phyloP scores from a whole-genome alignment of 1,140 invertebrate genomes.

The Harpegnathos saltator region DNA sequence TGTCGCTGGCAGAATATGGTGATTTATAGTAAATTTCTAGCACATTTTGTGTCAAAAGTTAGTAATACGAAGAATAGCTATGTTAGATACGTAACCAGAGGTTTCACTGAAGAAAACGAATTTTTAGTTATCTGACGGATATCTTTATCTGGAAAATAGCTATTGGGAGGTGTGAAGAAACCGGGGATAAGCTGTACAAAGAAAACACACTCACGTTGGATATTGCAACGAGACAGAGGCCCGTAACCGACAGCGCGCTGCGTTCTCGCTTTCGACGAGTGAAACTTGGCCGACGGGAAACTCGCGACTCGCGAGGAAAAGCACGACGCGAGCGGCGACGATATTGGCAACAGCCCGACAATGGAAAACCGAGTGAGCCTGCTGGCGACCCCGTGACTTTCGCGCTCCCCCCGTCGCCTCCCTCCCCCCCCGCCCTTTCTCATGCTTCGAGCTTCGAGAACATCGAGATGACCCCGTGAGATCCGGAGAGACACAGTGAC shows the following conservation, averaged over 20 bases:
- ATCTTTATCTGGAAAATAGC: too few species aligned
- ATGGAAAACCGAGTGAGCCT: conserved; percentile 51
- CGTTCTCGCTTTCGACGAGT: conserved; percentile 19
- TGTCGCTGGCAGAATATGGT: too few species aligned
- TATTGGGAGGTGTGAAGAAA: too few species aligned
- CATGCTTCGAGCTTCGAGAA: not conserved
- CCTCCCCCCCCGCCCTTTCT: not conserved
- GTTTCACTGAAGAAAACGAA: too few species aligned
- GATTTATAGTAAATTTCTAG: too few species aligned
- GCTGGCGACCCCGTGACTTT: not conserved
- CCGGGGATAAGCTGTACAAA: too few species aligned
- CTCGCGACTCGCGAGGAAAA: conserved; percentile 21
- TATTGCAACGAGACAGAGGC: too few species aligned
- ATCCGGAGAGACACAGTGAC: conserved; percentile 42
- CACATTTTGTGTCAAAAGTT: too few species aligned
- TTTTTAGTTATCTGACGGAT: too few species aligned
- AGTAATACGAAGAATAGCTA: too few species aligned
- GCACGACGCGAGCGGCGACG: not conserved
- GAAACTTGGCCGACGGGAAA: not conserved
- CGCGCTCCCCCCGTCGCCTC: not conserved
- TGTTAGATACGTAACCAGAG: too few species aligned
- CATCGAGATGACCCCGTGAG: conserved; percentile 48
- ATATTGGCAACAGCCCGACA: conserved; percentile 51
- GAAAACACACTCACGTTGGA: too few species aligned
- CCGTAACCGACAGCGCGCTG: not conserved